Percentiles rank a stretch among this genome's conserved stretches.
Evolutionary conservation across 2,797 vertebrate genomes (phyloP).

Genomic region (Anisognathus igniventris): DNA sequence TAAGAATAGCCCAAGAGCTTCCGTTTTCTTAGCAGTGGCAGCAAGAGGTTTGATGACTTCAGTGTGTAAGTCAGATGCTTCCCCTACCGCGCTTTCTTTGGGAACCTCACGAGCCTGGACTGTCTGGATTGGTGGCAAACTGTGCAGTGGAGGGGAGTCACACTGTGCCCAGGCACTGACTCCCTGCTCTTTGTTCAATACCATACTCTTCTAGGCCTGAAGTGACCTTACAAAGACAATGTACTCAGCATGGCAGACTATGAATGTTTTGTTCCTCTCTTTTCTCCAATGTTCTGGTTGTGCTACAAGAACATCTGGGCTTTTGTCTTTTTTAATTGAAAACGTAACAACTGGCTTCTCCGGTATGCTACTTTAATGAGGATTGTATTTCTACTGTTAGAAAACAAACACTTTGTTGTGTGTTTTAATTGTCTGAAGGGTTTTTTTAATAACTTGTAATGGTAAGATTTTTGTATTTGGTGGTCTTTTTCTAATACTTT

Average conservation of each 20-base stretch:
- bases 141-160: background rate
- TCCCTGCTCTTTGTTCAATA: background rate
- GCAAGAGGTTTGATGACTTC: background rate
- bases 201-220: conserved; percentile 45
- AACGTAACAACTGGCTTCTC: conserved; percentile 24
- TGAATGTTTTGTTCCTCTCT: conserved; percentile 52
- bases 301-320: conserved; percentile 30
- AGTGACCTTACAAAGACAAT: conserved; percentile 67
- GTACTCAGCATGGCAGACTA: conserved; percentile 7
- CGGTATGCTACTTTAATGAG: conserved; percentile 10
- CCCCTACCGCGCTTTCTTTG: background rate
- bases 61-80: background rate
- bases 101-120: background rate
- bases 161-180: background rate
- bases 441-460: conserved; percentile 38
- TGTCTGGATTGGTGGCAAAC: background rate
- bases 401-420: conserved; percentile 15
- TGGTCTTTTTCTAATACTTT: conserved; percentile 40
- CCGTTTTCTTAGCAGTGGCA: background rate
- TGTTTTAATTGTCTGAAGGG: conserved; percentile 6
- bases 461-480: conserved; percentile 49
- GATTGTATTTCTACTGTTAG: conserved; percentile 56
- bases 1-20: background rate
- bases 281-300: background rate
- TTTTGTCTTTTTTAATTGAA: conserved; percentile 47